Conservation (phyloP, 1,140 invertebrate species). For the Riptortus pedestris region DNA sequence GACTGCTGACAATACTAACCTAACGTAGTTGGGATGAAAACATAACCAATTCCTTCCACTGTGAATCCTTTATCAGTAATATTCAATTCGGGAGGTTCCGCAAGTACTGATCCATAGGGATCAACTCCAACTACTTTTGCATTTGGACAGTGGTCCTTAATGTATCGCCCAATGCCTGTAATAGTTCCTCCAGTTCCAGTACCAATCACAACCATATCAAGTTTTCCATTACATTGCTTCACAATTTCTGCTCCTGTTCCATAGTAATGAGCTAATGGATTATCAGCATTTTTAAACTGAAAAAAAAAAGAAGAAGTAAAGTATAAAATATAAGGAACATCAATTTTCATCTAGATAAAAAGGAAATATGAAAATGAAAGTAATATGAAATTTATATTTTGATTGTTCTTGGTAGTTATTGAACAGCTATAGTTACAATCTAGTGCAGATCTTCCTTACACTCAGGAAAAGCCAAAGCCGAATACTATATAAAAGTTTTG, state of each 20-base stretch:
- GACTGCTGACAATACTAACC: slow-evolving; percentile 37
- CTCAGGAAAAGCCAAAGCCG: too few species aligned
- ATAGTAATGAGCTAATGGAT: slow-evolving; percentile 90
- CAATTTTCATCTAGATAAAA: not conserved
- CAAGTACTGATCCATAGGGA: slow-evolving; percentile 77
- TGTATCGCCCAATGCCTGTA: slow-evolving; percentile 70
- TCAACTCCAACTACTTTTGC: slow-evolving; percentile 72
- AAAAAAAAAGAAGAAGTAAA: slow-evolving; percentile 33
- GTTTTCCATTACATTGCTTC: slow-evolving; percentile 59
- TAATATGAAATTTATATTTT: not conserved
- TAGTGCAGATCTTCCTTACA: too few species aligned
- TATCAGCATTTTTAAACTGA: slow-evolving; percentile 77
- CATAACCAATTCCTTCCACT: slow-evolving; percentile 79
- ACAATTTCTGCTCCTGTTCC: slow-evolving; percentile 80
- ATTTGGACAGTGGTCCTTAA: slow-evolving; percentile 62
- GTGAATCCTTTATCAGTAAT: slow-evolving; percentile 53
- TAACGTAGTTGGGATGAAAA: slow-evolving; percentile 88
- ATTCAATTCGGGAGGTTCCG: slow-evolving; percentile 59
- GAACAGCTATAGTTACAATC: too few species aligned
- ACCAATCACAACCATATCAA: slow-evolving; percentile 72
- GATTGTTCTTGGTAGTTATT: not conserved
- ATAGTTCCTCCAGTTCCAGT: slow-evolving; percentile 87
- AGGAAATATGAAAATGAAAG: not conserved
- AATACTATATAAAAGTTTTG: too few species aligned
- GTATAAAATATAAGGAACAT: not conserved